Evolutionary conservation across 2,888 invertebrate species (phyloP).

Genomic region (Netelia fuscicornis): DNA sequence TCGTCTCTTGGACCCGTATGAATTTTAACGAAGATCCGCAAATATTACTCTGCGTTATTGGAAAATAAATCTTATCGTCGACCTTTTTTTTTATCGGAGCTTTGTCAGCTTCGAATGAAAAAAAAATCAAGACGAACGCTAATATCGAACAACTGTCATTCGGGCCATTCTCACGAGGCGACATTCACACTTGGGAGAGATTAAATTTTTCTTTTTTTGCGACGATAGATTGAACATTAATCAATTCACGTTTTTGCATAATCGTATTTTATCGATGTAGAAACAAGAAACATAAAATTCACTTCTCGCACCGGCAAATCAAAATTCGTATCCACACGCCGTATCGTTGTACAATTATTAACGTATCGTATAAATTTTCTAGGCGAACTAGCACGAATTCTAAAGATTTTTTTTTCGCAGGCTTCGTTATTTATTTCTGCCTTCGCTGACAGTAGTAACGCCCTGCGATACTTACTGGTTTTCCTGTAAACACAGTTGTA

Average conservation of each 20-base stretch:
- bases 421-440: slow-evolving; percentile 1
- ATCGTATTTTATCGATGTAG: slow-evolving; percentile 16
- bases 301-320: slow-evolving; percentile 14
- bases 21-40: slow-evolving; percentile 45
- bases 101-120: neutral
- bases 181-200: neutral
- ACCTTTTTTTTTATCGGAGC: neutral
- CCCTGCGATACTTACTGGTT: too few species aligned
- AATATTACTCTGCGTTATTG: slow-evolving; percentile 16
- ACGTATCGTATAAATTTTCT: slow-evolving; percentile 50
- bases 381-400: slow-evolving; percentile 50
- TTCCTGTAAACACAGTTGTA: too few species aligned
- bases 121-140: neutral
- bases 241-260: slow-evolving; percentile 19
- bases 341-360: slow-evolving; percentile 28
- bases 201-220: neutral
- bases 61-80: slow-evolving; percentile 14
- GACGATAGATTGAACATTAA: slow-evolving; percentile 8
- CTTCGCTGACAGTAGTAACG: neutral
- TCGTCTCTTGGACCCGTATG: slow-evolving; percentile 55
- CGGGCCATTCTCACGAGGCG: neutral
- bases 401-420: neutral
- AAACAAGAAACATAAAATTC: slow-evolving; percentile 21
- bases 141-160: neutral
- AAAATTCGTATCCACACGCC: slow-evolving; percentile 21